Conservation (phyloP, 2,797 vertebrate genomes). For the Syndactyla subalaris region DNA sequence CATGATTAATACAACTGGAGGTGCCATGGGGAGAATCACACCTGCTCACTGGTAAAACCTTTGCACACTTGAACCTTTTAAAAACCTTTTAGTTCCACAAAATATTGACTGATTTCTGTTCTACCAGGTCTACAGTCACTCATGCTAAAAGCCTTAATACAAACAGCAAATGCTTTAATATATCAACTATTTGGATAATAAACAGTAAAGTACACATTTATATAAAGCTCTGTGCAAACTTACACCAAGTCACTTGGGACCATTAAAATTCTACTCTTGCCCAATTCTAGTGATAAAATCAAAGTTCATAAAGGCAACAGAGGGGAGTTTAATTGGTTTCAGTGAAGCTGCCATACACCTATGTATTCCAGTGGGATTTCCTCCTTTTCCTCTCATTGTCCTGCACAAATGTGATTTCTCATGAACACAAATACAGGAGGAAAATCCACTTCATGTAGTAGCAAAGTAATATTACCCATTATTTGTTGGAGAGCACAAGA, state of each 20-base stretch:
- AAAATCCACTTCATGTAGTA: background rate
- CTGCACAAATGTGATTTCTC: background rate
- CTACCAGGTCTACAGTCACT: background rate
- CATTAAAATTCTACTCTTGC: background rate
- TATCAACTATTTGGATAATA: background rate
- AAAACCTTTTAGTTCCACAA: background rate
- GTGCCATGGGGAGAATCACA: background rate
- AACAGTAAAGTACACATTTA: background rate
- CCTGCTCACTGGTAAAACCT: background rate
- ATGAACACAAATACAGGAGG: background rate
- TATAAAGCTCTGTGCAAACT: background rate
- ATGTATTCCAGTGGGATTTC: background rate
- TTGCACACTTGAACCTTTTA: background rate
- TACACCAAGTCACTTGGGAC: background rate
- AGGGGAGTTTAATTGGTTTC: background rate
- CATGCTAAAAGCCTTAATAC: background rate
- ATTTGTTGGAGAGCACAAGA: background rate
- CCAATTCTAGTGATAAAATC: conserved; percentile 18
- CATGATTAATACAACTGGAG: background rate
- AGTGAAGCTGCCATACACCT: background rate
- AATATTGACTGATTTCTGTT: background rate
- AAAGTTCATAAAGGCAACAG: background rate
- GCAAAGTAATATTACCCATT: background rate
- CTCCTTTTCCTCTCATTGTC: conserved; percentile 8
- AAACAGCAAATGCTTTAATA: background rate